phyloP scores from a whole-genome alignment of 2,113 vertebrate genomes.

The Syrrhaptes paradoxus region DNA sequence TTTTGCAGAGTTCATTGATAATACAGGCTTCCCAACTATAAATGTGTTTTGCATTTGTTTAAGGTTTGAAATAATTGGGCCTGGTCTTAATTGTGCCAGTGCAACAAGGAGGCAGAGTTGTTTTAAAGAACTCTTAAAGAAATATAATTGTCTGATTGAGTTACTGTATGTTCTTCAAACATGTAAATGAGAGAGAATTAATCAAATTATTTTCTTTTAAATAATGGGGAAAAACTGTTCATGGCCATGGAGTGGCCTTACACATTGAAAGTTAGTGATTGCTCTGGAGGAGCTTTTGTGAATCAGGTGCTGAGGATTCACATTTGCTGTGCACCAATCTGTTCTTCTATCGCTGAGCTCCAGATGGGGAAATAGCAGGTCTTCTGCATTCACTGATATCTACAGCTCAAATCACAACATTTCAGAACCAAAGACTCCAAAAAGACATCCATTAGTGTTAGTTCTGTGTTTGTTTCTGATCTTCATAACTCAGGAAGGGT shows the following conservation, averaged over 20 bases:
- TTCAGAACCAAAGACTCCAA: background rate
- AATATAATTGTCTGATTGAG: background rate
- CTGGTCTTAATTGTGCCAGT: conserved; percentile 16
- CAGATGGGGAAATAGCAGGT: background rate
- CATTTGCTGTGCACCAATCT: background rate
- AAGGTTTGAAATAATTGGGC: conserved; percentile 36
- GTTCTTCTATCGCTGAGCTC: background rate
- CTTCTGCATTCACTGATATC: background rate
- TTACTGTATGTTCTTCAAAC: conserved; percentile 12
- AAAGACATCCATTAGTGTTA: fast-evolving
- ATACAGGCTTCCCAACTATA: background rate
- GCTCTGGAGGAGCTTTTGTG: background rate
- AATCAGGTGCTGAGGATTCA: background rate
- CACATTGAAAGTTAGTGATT: background rate
- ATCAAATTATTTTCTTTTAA: conserved; percentile 1
- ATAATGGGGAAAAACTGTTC: background rate
- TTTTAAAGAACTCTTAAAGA: conserved; percentile 16
- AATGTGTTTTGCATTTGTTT: conserved; percentile 58
- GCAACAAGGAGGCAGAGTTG: background rate
- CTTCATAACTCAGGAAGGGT: background rate
- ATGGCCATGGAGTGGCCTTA: background rate
- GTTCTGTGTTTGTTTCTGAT: background rate
- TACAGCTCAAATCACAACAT: background rate
- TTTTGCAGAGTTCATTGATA: conserved; percentile 29
- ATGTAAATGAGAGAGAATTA: background rate